phyloP scores from a whole-genome alignment of 2,113 vertebrate genomes.

The Corapipo altera region DNA sequence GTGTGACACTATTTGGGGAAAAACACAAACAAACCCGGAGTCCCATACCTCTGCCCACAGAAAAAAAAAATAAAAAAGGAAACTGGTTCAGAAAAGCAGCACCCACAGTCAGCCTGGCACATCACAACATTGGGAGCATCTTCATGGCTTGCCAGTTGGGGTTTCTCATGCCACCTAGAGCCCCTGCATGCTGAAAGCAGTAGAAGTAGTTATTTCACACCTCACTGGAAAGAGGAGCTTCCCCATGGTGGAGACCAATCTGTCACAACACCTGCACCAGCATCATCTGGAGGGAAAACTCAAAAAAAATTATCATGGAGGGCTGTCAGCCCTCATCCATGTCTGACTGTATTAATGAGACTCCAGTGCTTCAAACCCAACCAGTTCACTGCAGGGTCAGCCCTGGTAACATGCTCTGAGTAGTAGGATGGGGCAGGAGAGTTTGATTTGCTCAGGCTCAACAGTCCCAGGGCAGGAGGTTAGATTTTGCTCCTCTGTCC shows the following conservation, averaged over 20 bases:
- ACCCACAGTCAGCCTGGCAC: neutral
- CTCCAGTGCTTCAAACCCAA: neutral
- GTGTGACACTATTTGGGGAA: neutral
- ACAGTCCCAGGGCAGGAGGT: neutral
- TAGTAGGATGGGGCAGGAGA: neutral
- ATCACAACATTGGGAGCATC: accelerated
- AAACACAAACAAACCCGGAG: slow-evolving; percentile 4
- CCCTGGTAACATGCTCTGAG: accelerated
- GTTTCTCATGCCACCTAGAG: neutral
- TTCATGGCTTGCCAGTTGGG: accelerated
- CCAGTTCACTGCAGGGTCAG: accelerated
- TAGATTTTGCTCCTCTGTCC: neutral
- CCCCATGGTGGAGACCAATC: neutral
- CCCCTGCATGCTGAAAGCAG: neutral
- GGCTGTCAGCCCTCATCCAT: neutral
- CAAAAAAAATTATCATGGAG: neutral
- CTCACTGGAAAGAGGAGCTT: neutral
- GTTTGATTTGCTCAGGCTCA: neutral
- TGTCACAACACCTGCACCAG: neutral
- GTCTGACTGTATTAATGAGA: neutral
- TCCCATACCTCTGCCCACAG: neutral
- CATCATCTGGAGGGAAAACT: neutral
- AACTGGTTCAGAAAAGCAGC: neutral
- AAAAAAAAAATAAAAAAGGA: neutral
- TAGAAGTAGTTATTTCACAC: neutral